Evolutionary conservation across 2,797 vertebrate genomes (phyloP).

Genomic region (Liasis olivaceus): DNA sequence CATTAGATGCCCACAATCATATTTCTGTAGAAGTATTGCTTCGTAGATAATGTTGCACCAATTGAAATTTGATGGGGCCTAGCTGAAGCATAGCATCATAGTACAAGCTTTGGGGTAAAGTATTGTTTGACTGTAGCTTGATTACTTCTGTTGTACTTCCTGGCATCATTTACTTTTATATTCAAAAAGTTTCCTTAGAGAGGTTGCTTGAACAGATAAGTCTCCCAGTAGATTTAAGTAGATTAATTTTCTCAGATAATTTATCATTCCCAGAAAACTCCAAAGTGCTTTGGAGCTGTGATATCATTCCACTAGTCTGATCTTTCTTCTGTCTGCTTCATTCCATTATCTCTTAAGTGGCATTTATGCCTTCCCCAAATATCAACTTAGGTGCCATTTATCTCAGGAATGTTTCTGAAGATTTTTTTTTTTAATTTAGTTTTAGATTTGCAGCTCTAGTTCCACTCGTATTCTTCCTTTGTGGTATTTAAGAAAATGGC

Average conservation of each 20-base stretch:
- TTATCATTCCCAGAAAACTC: neutral
- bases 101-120: neutral
- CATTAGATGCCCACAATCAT: neutral
- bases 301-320: neutral
- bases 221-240: neutral
- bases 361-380: neutral
- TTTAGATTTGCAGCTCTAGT: slow-evolving; percentile 2
- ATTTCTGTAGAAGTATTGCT: neutral
- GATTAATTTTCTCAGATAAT: slow-evolving; percentile 22
- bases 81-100: neutral
- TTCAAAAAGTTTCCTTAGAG: slow-evolving; percentile 12
- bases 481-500: neutral
- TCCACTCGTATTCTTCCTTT: neutral
- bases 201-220: slow-evolving; percentile 5
- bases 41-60: neutral
- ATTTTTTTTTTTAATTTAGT: neutral
- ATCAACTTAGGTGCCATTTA: neutral
- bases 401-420: neutral
- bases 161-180: slow-evolving; percentile 17
- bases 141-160: neutral
- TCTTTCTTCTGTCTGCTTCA: slow-evolving; percentile 3
- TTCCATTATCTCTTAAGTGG: neutral
- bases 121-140: slow-evolving; percentile 1
- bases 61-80: neutral
- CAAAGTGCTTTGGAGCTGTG: neutral